Conservation (phyloP, 1,140 invertebrate species). For the Stratiolaelaps scimitus region DNA sequence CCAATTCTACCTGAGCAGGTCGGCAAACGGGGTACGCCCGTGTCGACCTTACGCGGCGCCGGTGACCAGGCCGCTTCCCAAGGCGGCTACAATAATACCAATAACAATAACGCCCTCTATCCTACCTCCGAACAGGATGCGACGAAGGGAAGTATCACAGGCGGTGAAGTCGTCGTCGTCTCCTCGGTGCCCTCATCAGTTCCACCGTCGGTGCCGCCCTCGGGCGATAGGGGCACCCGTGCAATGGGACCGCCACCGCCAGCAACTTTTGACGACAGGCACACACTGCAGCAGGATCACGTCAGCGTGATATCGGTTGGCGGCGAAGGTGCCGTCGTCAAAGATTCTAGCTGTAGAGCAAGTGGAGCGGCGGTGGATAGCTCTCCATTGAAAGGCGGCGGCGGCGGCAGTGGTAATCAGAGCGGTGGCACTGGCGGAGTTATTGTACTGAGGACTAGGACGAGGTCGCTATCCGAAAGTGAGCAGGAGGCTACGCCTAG, state of each 20-base stretch:
- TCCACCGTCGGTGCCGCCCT: conserved; percentile 7
- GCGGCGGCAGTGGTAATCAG: too few relatives aligned
- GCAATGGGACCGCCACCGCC: too few relatives aligned
- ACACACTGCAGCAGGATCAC: conserved; percentile 12
- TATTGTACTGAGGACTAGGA: conserved; percentile 26
- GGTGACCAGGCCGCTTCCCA: too few relatives aligned
- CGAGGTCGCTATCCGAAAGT: conserved; percentile 14
- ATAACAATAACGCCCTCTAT: too few relatives aligned
- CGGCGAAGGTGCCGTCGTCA: conserved; percentile 18
- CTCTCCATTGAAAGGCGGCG: too few relatives aligned
- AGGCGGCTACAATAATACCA: too few relatives aligned
- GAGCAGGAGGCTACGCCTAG: neutral
- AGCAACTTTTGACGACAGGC: too few relatives aligned
- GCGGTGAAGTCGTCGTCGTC: conserved; percentile 1
- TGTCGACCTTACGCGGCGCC: neutral
- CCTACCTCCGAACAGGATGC: too few relatives aligned
- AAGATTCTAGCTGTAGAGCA: conserved; percentile 13
- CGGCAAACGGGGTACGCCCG: conserved; percentile 2
- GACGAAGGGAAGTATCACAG: neutral
- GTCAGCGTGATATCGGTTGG: conserved; percentile 21
- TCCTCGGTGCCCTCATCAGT: neutral
- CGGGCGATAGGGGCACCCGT: neutral
- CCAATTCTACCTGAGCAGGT: conserved; percentile 20
- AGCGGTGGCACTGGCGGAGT: neutral
- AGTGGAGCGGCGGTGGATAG: too few relatives aligned